Base-by-base conservation (phyloP, 2,797 vertebrate species). In the Labeo calbasu region DNA sequence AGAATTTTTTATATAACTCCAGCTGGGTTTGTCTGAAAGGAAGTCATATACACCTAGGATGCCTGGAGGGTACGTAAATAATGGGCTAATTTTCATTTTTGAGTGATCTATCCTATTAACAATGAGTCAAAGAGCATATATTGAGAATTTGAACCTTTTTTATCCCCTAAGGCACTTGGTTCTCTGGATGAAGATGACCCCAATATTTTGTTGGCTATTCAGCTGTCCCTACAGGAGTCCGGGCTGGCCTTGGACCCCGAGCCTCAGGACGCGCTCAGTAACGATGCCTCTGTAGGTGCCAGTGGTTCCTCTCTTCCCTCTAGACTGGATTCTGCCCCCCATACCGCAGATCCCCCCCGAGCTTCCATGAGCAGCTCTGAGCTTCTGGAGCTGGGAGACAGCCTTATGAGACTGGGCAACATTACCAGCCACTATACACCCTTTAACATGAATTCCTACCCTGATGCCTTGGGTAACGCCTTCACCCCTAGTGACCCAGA, bases 131-230 rank as follows among this genome's bases (percentile, higher is more conserved):
- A 48, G 2, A 66, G 1, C 23, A 40, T 32, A 17, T 32, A 43
- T 43, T 15, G 12, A 36, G 65, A 5, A 55, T 46, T 65, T 91
- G 97, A 97, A 75, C 23, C 23, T 0, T 5, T 68, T 69, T 53
- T 53, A 17, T 51, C 8, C 6, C 71, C 15, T 21, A 21, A 96
- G 95, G 90, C 93, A 96, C 73, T 81, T 19, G 97, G 96, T 88
- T 99, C 97, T 87, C 90, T 99, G 91, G 98, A 99, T 88, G 98
- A 99, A 77, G 98, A 99, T 32, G 98, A 99, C 89, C 97, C 98
- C 57, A 98, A 99, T 93, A 98, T 99, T 88, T 94, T 99, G 19
- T 93, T 99, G 87, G 98, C 98, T 86, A 99, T 99, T 89, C 98
- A 99, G 92, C 93, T 99, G 87, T 99, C 98, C 40, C 94, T 99